Conservation (phyloP, 2,797 vertebrate genomes). For the Tarsius wallacei region DNA sequence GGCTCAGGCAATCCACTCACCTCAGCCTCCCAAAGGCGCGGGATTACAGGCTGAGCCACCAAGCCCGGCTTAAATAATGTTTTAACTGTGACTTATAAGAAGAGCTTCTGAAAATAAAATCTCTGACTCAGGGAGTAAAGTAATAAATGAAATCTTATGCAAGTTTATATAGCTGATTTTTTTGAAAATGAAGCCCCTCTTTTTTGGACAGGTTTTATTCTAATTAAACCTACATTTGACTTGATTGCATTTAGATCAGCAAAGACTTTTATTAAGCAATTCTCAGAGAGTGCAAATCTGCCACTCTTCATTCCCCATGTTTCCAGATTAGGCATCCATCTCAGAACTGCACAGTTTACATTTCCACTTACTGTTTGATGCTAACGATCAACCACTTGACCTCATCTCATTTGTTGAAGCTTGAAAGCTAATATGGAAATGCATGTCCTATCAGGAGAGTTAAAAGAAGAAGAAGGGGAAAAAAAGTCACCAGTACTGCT, state of each 20-base stretch:
- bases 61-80: too few relatives aligned
- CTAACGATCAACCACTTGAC: not conserved
- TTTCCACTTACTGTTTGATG: not conserved
- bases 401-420: not conserved
- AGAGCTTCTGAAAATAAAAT: not conserved
- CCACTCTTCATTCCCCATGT: not conserved
- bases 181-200: not conserved
- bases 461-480: not conserved
- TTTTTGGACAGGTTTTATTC: not conserved
- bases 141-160: constrained; percentile 6
- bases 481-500: not conserved
- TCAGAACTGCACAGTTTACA: not conserved
- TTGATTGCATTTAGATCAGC: constrained; percentile 12
- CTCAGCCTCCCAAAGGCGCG: too few relatives aligned
- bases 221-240: not conserved
- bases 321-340: not conserved
- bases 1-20: too few relatives aligned
- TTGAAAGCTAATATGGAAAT: constrained; percentile 40
- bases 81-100: not conserved
- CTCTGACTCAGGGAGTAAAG: not conserved
- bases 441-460: not conserved
- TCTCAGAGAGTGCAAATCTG: not conserved
- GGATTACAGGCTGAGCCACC: too few relatives aligned
- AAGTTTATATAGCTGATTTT: not conserved
- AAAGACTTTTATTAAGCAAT: not conserved